A percentile compares a stretch with the other conserved stretches of the same genome.
These are phyloP conservation scores for Rhombomys opimus DNA, from an alignment of 2,113 vertebrate species.

Conservation along the genomic window DNA sequence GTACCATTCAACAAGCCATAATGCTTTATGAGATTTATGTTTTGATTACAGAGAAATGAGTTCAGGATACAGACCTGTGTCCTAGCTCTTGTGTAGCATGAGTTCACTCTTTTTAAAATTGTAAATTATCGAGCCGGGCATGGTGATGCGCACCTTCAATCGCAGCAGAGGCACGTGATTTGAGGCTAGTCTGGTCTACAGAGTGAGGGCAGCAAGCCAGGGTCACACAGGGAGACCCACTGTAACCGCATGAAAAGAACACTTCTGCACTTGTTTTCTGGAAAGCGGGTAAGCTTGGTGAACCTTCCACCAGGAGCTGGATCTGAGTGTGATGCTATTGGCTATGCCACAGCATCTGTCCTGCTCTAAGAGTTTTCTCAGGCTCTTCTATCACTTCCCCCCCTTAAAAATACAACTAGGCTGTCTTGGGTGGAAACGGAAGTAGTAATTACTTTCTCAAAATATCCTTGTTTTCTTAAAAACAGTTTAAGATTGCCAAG, in stretches of 20 bases:
- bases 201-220: too few relatives aligned
- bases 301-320: slow-evolving; percentile 12
- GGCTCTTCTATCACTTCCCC: slow-evolving; percentile 70
- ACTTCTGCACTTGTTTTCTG: neutral
- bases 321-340: neutral
- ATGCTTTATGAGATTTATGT: neutral
- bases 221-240: neutral
- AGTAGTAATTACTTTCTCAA: slow-evolving; percentile 78
- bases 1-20: neutral
- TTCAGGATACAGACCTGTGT: neutral
- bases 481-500: slow-evolving; percentile 69
- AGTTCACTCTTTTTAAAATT: slow-evolving; percentile 28
- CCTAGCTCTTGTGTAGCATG: neutral
- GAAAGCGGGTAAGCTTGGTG: neutral
- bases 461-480: slow-evolving; percentile 59
- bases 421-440: slow-evolving; percentile 63
- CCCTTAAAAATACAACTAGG: slow-evolving; percentile 76
- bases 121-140: too few relatives aligned
- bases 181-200: too few relatives aligned
- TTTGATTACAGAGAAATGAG: neutral
- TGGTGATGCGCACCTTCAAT: too few relatives aligned
- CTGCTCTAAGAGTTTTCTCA: slow-evolving; percentile 9
- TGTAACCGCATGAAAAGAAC: slow-evolving; percentile 3
- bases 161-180: too few relatives aligned
- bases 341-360: neutral